Evolutionary conservation across 1,140 invertebrate genomes (phyloP), one percentile per base, ranked within the genome.

Genomic region (Leptopilina boulardi): DNA sequence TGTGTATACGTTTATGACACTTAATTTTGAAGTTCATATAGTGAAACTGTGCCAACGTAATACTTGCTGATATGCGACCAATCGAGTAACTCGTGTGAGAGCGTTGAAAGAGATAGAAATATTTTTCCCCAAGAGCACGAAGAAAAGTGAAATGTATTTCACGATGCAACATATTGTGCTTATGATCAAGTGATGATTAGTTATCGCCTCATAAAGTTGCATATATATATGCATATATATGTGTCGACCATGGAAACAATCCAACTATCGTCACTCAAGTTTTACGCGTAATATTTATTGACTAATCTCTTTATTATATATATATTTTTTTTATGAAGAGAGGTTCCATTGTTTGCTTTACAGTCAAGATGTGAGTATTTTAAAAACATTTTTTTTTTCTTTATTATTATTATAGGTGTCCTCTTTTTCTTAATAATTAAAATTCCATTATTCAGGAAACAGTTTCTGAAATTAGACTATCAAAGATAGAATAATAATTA

Each of bases 171-270:
- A 66, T 66, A 66, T 34, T 66, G 59, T 66, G 59, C 59, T 66
- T 66, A 30, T 66, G 59, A 34, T 66, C 23, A 23, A 26, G 23
- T 15, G 59, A 66, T 66, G 13, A 66, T 66, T 23, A 66, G 59
- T 66, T 66, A 66, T 66, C 59, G 59, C 59, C 59, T 66, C 59
- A 66, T 66, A 66, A 66, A 66, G 59, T 66, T 30, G 26, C 59
- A 66, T 47, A 44, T 18, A 51, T 38, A 38, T 38, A 38, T 38
- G 9, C 8, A 0, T 38, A 23, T 15, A 66, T 30, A 66, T 15
- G 59, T 30, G 26, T 66, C 59, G 59, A 66, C 59, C 59, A 26
- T 66, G 59, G 59, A 66, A 34, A 30, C 15, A 66, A 11, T 66
- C 26, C 23, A 66, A 23, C 26, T 66, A 23, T 66, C 59, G 59